Evolutionary conservation across 2,113 vertebrate species (phyloP).

Genomic region (Myanophis thanlyinensis): DNA sequence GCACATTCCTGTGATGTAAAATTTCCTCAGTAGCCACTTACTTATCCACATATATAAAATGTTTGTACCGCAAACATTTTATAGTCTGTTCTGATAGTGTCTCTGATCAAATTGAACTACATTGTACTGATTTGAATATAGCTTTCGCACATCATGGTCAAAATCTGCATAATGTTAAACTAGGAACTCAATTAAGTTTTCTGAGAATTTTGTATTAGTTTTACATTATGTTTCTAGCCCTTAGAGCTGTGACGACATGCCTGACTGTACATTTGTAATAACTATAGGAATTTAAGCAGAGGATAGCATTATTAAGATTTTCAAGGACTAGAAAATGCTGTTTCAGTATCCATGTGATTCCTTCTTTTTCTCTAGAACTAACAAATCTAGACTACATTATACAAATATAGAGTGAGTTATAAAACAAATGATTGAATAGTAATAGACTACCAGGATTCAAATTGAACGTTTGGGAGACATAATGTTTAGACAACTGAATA

Average conservation of each 20-base stretch:
- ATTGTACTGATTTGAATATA: neutral
- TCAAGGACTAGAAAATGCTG: neutral
- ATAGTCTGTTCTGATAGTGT: neutral
- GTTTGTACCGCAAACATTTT: neutral
- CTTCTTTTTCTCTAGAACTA: neutral
- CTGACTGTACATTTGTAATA: neutral
- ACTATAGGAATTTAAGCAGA: neutral
- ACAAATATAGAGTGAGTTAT: neutral
- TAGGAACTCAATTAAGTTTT: neutral
- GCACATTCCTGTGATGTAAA: neutral
- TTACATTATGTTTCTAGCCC: neutral
- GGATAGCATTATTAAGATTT: neutral
- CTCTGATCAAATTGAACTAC: neutral
- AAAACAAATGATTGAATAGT: neutral
- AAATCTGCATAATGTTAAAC: neutral
- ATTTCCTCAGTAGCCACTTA: neutral
- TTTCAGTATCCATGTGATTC: neutral
- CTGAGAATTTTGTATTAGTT: neutral
- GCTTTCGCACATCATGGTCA: neutral
- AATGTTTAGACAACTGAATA: neutral
- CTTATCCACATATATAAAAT: neutral
- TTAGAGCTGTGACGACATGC: neutral
- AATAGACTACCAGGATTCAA: neutral
- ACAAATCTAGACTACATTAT: neutral
- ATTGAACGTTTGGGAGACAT: neutral